Percentiles rank a stretch among this genome's conserved stretches.
These are phyloP conservation scores for Lissonota sp. DNA, from an alignment of 2,888 invertebrate genomes.

Conservation along the genomic window DNA sequence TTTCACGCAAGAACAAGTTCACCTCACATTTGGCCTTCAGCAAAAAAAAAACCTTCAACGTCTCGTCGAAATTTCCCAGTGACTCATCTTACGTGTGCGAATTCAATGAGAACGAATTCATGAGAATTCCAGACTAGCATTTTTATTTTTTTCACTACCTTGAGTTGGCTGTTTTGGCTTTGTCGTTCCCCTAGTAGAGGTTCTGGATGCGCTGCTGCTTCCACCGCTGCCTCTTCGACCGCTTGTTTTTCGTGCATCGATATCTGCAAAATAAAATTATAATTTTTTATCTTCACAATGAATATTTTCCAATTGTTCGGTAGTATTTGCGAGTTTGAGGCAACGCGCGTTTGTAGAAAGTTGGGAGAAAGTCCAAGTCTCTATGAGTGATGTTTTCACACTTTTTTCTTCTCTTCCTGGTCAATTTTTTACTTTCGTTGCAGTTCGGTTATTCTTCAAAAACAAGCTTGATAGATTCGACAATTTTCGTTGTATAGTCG, in stretches of 20 bases:
- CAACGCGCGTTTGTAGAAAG: constrained; percentile 36
- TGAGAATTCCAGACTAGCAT: constrained; percentile 18
- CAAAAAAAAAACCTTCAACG: neutral
- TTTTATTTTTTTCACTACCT: constrained; percentile 55
- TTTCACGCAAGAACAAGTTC: too few relatives aligned
- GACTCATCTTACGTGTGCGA: constrained; percentile 8
- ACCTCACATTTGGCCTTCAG: neutral
- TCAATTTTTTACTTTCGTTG: constrained; percentile 1
- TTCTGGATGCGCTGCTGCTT: constrained; percentile 60
- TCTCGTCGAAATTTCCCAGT: neutral
- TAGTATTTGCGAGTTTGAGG: neutral
- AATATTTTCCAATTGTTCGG: constrained; percentile 5
- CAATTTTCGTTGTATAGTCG: constrained; percentile 51
- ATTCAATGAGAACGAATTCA: constrained; percentile 34
- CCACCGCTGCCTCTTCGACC: constrained; percentile 70
- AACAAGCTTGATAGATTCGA: constrained; percentile 48
- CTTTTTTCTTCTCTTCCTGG: neutral
- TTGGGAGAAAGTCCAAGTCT: constrained; percentile 53
- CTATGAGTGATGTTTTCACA: neutral
- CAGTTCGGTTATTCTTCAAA: neutral
- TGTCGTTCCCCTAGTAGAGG: constrained; percentile 65
- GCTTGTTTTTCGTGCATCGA: constrained; percentile 70
- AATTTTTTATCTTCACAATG: neutral
- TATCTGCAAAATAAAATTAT: constrained; percentile 61
- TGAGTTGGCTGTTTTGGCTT: constrained; percentile 60